Evolutionary conservation across 2,113 vertebrate genomes (phyloP).

Genomic region (Anser brachyrhynchus): DNA sequence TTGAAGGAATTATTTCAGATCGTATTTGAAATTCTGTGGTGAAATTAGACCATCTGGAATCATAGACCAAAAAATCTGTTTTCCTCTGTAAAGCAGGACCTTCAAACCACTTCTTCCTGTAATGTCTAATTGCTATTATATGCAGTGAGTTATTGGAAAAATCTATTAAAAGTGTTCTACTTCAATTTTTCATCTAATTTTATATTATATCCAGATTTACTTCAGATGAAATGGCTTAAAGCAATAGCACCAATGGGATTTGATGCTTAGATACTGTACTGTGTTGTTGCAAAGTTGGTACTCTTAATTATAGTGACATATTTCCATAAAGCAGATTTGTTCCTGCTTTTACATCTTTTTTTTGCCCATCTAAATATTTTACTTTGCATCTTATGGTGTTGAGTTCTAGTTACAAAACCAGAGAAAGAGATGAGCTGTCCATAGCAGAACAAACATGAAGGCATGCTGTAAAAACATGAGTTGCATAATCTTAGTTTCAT

Average conservation of each 20-base stretch:
- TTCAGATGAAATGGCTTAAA: not conserved
- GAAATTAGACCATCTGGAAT: not conserved
- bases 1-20: not conserved
- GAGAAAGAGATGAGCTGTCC: not conserved
- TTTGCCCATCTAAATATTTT: not conserved
- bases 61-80: not conserved
- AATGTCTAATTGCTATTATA: not conserved
- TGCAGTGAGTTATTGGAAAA: not conserved
- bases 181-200: not conserved
- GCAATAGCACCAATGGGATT: not conserved
- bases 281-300: not conserved
- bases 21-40: not conserved
- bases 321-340: not conserved
- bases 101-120: not conserved
- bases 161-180: not conserved
- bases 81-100: not conserved
- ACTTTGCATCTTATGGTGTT: not conserved
- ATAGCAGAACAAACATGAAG: not conserved
- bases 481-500: not conserved
- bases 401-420: not conserved
- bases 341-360: not conserved
- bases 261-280: not conserved
- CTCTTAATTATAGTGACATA: not conserved
- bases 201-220: not conserved
- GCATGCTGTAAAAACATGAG: not conserved